Evolutionary conservation across 2,113 vertebrate genomes (phyloP), one percentile per base, ranked within the genome.

Genomic region (Zeus faber): DNA sequence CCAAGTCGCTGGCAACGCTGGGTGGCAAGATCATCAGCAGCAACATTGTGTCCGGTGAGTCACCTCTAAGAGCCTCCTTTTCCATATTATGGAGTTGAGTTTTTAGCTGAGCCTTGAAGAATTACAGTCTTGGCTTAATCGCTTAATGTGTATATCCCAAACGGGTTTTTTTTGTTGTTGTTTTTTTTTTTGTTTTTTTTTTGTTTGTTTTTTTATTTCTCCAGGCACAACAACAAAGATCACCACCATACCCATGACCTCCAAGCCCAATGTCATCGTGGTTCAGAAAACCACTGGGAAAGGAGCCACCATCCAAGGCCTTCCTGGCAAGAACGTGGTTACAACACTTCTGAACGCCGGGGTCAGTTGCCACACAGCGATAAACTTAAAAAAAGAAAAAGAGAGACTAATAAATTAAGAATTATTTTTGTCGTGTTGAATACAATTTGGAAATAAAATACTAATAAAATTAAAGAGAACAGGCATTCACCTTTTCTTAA

Each of bases 251-350:
- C 97, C 97, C 57, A 98, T 99, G 94, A 96, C 92, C 13, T 99
- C 97, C 6, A 99, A 99, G 65, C 96, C 97, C 16, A 99, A 98
- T 17, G 96, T 99, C 62, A 99, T 99, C n/a, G 97, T 99, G 74
- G 97, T 98, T 54, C 97, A 99, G 85, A 99, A 99, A 63, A 98
- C 95, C 13, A 93, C 94, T 1, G 96, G 95, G 21, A 99, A 99
- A 86, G 95, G 95, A 74, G 91, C 96, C 0, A 97, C 95, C 59
- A 96, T 99, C 67, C 97, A 98, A 69, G 96, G 97, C 3, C 89
- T 98, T 62, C 95, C 97, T 0, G 94, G 95, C 57, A 99, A 99
- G 85, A 98, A 97, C 3, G 95, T 98, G 58, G 95, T 99, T 54
- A 99, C 97, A 20, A 99, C 96, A 0, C 85, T 99, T 53, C 59